Evolutionary conservation across 2,888 invertebrate species (phyloP).

Genomic region (Molanna angustata): DNA sequence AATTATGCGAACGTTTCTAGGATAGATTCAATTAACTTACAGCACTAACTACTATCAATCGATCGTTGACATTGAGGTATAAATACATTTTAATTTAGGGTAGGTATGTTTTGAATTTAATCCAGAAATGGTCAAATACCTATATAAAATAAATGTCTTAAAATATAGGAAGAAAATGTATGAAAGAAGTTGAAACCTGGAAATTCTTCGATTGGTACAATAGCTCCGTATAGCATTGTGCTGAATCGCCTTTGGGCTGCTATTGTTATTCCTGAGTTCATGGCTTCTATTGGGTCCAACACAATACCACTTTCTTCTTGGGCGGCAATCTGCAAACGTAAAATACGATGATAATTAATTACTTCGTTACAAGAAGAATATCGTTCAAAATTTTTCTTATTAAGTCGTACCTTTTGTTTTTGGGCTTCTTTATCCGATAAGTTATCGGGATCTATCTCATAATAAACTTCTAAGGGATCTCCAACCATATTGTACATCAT

Average conservation of each 20-base stretch:
- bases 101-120: too few relatives aligned
- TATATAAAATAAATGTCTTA: too few relatives aligned
- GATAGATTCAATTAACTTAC: too few relatives aligned
- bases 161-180: too few relatives aligned
- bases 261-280: background rate
- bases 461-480: slow-evolving; percentile 35
- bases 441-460: slow-evolving; percentile 38
- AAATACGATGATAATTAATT: background rate
- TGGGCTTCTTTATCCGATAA: slow-evolving; percentile 37
- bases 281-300: slow-evolving; percentile 8
- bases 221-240: slow-evolving; percentile 16
- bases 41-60: too few relatives aligned
- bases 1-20: too few relatives aligned
- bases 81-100: too few relatives aligned
- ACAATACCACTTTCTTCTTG: background rate
- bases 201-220: slow-evolving; percentile 1
- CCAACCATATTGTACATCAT: slow-evolving; percentile 33
- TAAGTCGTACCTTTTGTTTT: background rate
- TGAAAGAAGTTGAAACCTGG: too few relatives aligned
- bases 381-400: background rate
- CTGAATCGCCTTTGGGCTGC: slow-evolving; percentile 12
- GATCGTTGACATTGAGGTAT: too few relatives aligned
- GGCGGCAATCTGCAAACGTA: background rate
- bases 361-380: too few relatives aligned
- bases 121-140: too few relatives aligned